Evolutionary conservation across 2,113 vertebrate species (phyloP), one percentile per base, ranked within the genome.

Genomic region (Megaleporinus macrocephalus): DNA sequence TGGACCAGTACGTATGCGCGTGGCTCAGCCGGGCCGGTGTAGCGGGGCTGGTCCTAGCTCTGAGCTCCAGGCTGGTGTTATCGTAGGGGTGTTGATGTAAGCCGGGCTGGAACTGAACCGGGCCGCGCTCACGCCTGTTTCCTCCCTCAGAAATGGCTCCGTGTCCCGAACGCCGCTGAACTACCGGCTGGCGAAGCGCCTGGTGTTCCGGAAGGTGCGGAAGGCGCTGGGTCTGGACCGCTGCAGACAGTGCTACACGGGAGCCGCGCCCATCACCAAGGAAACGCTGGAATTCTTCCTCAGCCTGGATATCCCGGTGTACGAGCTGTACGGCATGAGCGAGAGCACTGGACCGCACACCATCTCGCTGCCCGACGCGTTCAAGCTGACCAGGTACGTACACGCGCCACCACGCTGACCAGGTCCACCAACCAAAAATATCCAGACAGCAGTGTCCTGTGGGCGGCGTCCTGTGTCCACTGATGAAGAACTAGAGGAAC

Each of bases 261-360:
- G 95, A 0, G 96, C 97, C 0, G 97, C 96, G 0, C 96, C 97
- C 55, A 97, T 99, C 66, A 90, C 94, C 86, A 94, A 92, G 49
- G 96, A 98, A 15, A 98, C 95, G 0, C 83, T 96, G 36, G 95
- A 99, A 36, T 98, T 96, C 89, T 99, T 99, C 63, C 84, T 99
- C n/a, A 98, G 97, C 80, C 93, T 99, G 29, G 94, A 99, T 83
- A 94, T 99, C 0, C 96, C 94, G 0, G 79, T 99, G 7, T 90
- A 94, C 0, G 96, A 99, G 87, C 90, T 97, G 55, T 99, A 99
- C 0, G 98, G 98, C 26, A 95, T 99, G 96, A 99, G 95, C 0
- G 97, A 99, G 85, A 94, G 95, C 92, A 91, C 94, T 0, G 98
- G 98, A 0, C 97, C 97, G 0, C 97, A 99, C 88, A 94, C 95